A percentile compares a stretch with the other conserved stretches of the same genome.
phyloP scores from a whole-genome alignment of 2,797 vertebrate genomes.

The Varecia variegata region DNA sequence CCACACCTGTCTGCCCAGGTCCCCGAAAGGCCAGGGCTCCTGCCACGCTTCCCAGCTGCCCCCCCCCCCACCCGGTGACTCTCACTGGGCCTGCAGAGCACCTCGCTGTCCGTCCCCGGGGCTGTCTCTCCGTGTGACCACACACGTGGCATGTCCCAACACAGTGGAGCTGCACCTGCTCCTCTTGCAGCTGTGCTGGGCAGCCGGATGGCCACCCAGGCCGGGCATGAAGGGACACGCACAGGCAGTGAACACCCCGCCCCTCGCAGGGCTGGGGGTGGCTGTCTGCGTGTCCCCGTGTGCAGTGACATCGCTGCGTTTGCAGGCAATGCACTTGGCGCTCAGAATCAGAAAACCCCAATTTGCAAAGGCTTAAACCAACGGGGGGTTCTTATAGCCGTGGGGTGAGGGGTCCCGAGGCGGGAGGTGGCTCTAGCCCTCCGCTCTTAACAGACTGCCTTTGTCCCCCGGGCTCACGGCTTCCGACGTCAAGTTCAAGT shows the following conservation, averaged over 20 bases:
- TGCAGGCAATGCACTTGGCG: rapidly evolving
- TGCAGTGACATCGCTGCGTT: rapidly evolving
- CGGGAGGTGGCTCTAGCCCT: too few relatives aligned
- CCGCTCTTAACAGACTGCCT: background rate
- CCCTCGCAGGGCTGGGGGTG: rapidly evolving
- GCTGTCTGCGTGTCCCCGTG: background rate
- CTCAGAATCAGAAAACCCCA: background rate
- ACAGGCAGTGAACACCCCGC: rapidly evolving
- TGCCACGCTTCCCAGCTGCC: background rate
- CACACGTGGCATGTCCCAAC: background rate
- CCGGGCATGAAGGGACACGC: background rate
- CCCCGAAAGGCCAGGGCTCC: background rate
- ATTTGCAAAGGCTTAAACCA: background rate
- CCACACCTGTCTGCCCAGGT: background rate
- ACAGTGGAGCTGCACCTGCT: background rate
- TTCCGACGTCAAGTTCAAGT: background rate
- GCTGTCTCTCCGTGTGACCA: background rate
- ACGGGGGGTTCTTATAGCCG: too few relatives aligned
- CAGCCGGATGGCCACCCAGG: background rate
- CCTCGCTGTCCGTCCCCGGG: background rate
- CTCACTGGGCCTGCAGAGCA: background rate
- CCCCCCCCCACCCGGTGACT: rapidly evolving
- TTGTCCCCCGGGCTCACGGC: too few relatives aligned
- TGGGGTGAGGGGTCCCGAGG: too few relatives aligned
- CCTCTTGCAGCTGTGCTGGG: background rate